phyloP scores from a whole-genome alignment of 1,140 invertebrate genomes.

The Rhizoglyphus robini region DNA sequence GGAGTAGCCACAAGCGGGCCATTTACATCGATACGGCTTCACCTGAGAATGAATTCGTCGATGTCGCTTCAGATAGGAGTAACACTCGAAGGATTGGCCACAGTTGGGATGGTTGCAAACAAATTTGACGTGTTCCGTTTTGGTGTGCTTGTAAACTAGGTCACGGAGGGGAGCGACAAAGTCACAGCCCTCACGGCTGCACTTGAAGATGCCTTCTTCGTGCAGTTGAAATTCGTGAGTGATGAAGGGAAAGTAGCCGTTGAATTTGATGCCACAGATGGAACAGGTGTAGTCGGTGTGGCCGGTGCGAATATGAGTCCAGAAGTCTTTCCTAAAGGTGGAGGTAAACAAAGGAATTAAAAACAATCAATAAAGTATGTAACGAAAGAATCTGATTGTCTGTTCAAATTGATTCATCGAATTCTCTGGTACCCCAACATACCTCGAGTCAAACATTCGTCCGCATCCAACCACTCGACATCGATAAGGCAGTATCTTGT shows the following conservation, averaged over 20 bases:
- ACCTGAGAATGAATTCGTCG: slow-evolving; percentile 3
- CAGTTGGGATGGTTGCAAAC: background rate
- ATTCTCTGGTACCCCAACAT: no score
- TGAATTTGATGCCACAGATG: background rate
- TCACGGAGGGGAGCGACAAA: background rate
- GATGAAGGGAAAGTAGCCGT: slow-evolving; percentile 4
- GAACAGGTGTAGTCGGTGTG: slow-evolving; percentile 1
- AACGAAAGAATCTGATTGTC: background rate
- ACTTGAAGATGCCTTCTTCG: slow-evolving; percentile 2
- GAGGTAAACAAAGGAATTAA: background rate
- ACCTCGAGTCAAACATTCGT: background rate
- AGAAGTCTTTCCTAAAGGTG: slow-evolving; percentile 5
- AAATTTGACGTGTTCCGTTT: slow-evolving; percentile 4
- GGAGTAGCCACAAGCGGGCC: background rate
- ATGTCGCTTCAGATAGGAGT: slow-evolving; percentile 5
- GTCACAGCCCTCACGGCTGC: background rate
- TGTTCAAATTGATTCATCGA: background rate
- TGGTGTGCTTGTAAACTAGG: background rate
- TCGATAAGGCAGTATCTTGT: background rate
- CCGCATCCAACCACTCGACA: slow-evolving; percentile 7
- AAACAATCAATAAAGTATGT: background rate
- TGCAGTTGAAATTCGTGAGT: slow-evolving; percentile 5
- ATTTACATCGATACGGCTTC: slow-evolving; percentile 1
- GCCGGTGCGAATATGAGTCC: background rate
- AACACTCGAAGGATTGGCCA: background rate